Percentiles rank a stretch among this genome's conserved stretches.
Conservation (phyloP, 2,888 invertebrate genomes). For the Ashinkailepas kermadecensis region DNA sequence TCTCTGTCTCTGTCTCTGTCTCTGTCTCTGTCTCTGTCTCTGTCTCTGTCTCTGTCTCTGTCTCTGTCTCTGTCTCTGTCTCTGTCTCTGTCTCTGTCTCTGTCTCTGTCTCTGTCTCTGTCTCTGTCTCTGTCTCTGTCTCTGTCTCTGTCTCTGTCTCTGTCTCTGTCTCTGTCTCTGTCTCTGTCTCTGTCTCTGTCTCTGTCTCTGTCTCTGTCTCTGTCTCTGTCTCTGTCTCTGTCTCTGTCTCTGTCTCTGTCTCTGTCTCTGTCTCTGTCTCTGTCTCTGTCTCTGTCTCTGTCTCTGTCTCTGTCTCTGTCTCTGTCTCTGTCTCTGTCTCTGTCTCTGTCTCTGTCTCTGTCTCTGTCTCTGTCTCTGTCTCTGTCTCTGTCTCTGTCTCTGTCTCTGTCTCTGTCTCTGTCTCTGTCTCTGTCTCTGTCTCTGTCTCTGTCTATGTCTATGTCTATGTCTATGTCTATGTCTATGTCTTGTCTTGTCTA, state of each 20-base stretch:
- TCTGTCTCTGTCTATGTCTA: not conserved
- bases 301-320: constrained; percentile 26
- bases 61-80: constrained; percentile 26
- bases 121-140: constrained; percentile 25
- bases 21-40: constrained; percentile 1
- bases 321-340: constrained; percentile 17
- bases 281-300: not conserved
- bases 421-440: constrained; percentile 29
- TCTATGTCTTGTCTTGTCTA: too few species aligned
- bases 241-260: constrained; percentile 23
- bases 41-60: not conserved
- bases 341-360: constrained; percentile 24
- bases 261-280: constrained; percentile 23
- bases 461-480: too few species aligned
- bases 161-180: constrained; percentile 24
- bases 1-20: constrained; percentile 12
- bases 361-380: constrained; percentile 29
- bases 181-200: constrained; percentile 29
- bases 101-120: not conserved
- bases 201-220: constrained; percentile 26
- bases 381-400: constrained; percentile 24
- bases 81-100: constrained; percentile 12
- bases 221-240: constrained; percentile 12
- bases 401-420: constrained; percentile 24
- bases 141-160: not conserved